phyloP scores from a whole-genome alignment of 2,888 invertebrate species.

The Caradrina clavipalpis region DNA sequence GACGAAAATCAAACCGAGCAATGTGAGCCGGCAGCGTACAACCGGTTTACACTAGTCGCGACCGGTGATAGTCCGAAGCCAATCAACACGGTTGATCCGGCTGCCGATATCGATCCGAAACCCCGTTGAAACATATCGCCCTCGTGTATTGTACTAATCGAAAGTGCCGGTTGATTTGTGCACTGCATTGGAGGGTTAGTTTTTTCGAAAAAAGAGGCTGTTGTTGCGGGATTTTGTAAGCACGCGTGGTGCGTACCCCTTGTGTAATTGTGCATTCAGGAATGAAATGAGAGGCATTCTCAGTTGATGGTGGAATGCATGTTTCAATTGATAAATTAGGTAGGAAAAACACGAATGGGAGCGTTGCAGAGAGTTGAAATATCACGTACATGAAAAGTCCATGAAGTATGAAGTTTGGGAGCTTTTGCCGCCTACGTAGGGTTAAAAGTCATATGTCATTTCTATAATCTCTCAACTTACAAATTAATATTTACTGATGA shows the following conservation, averaged over 20 bases:
- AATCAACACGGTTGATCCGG: slow-evolving; percentile 80
- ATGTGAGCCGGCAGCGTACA: slow-evolving; percentile 53
- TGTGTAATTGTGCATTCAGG: slow-evolving; percentile 34
- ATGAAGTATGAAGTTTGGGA: too few relatives aligned
- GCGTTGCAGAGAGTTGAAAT: slow-evolving; percentile 15
- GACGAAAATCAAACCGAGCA: slow-evolving; percentile 52
- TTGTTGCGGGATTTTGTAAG: slow-evolving; percentile 37
- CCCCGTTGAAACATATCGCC: slow-evolving; percentile 55
- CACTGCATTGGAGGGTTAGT: slow-evolving; percentile 42
- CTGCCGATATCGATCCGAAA: slow-evolving; percentile 64
- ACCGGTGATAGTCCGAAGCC: slow-evolving; percentile 70
- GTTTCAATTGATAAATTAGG: slow-evolving; percentile 47
- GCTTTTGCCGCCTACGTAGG: slow-evolving; percentile 2
- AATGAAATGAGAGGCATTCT: slow-evolving; percentile 45
- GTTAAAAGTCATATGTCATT: too few relatives aligned
- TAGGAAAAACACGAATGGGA: slow-evolving; percentile 19
- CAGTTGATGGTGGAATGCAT: slow-evolving; percentile 29
- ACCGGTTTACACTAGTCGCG: slow-evolving; percentile 63
- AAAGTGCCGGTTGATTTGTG: slow-evolving; percentile 61
- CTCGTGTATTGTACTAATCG: slow-evolving; percentile 59
- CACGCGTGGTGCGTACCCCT: slow-evolving; percentile 3
- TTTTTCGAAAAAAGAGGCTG: slow-evolving; percentile 28
- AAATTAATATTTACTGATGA: too few relatives aligned
- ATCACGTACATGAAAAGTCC: not conserved
- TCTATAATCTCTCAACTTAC: too few relatives aligned